Conservation (phyloP, 2,113 vertebrate genomes). For the Falco punctatus region DNA sequence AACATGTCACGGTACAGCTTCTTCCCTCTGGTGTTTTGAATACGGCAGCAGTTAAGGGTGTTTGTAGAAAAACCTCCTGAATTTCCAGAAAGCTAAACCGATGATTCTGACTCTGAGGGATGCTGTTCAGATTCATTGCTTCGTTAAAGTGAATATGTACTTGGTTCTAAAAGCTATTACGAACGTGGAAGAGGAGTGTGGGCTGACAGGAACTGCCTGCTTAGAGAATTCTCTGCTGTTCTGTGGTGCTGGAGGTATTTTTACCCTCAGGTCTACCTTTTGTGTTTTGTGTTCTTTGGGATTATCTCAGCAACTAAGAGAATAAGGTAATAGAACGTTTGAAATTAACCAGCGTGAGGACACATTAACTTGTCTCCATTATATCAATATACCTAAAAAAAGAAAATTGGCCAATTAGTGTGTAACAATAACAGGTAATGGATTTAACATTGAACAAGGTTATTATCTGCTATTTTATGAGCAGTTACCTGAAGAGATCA, state of each 20-base stretch:
- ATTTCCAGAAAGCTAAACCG: not conserved
- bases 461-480: slow-evolving; percentile 40
- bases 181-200: accelerated
- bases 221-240: not conserved
- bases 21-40: not conserved
- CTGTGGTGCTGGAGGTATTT: not conserved
- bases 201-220: not conserved
- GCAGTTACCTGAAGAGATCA: slow-evolving; percentile 13
- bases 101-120: not conserved
- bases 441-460: slow-evolving; percentile 43
- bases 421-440: slow-evolving; percentile 38
- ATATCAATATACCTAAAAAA: slow-evolving; percentile 40
- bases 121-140: not conserved
- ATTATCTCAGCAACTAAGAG: not conserved
- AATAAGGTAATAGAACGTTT: not conserved
- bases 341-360: not conserved
- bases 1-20: not conserved
- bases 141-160: accelerated
- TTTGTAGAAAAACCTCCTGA: not conserved
- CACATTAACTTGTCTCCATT: slow-evolving; percentile 53
- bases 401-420: slow-evolving; percentile 64
- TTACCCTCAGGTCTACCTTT: not conserved
- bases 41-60: not conserved
- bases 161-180: not conserved
- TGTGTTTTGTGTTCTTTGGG: not conserved